A percentile compares a stretch with the other conserved stretches of the same genome.
Conservation (phyloP, 2,888 invertebrate genomes). For the Linyphia triangularis region DNA sequence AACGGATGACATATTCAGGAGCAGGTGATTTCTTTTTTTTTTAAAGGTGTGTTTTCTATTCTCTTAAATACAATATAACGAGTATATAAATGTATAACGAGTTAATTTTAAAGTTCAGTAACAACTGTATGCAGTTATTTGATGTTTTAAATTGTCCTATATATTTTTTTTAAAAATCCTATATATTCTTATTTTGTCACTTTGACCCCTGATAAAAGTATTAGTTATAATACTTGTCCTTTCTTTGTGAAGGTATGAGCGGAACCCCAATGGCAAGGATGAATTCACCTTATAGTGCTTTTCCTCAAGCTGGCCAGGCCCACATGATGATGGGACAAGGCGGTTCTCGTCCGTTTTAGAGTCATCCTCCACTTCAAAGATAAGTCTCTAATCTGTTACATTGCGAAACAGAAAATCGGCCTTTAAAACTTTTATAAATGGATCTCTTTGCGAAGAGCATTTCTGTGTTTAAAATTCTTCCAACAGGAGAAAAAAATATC, state of each 20-base stretch:
- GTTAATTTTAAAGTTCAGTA: too few relatives aligned
- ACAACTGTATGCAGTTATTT: too few relatives aligned
- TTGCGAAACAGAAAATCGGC: conserved; percentile 11
- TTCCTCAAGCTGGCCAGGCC: conserved; percentile 54
- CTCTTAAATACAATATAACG: too few relatives aligned
- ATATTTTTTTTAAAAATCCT: neutral
- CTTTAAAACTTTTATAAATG: neutral
- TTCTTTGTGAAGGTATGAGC: conserved; percentile 37
- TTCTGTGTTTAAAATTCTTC: too few relatives aligned
- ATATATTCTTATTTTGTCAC: neutral
- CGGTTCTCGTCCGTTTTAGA: conserved; percentile 66
- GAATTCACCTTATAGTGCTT: conserved; percentile 39
- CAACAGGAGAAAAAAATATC: too few relatives aligned
- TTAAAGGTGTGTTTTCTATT: too few relatives aligned
- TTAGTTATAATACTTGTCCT: neutral
- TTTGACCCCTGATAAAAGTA: neutral
- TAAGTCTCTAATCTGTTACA: conserved; percentile 65
- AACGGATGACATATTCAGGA: too few relatives aligned
- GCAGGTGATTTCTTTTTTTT: too few relatives aligned
- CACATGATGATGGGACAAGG: conserved; percentile 73
- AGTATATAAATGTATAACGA: too few relatives aligned
- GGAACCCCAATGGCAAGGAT: conserved; percentile 53
- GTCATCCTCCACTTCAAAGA: conserved; percentile 31
- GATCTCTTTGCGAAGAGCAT: neutral
- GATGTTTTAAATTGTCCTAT: too few relatives aligned